Evolutionary conservation across 2,888 invertebrate species (phyloP).

Genomic region (Ectemnius continuus): DNA sequence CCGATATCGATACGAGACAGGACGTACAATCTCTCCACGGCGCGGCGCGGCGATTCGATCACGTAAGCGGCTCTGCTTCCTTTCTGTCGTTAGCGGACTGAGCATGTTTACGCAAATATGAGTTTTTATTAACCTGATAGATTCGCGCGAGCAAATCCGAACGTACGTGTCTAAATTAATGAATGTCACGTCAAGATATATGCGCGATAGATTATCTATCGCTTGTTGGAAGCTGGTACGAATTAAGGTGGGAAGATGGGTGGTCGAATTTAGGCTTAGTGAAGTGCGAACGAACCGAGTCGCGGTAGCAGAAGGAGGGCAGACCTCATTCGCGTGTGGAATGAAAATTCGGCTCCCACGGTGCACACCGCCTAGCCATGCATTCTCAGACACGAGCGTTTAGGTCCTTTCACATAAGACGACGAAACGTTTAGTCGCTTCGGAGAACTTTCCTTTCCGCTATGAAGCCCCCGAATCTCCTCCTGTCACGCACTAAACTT

Average conservation of each 20-base stretch:
- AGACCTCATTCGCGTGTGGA: conserved; percentile 55
- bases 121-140: no score
- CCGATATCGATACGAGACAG: conserved; percentile 4
- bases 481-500: no score
- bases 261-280: no score
- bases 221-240: no score
- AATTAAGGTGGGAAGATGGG: no score
- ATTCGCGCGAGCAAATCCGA: no score
- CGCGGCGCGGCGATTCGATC: background rate
- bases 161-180: no score
- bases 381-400: conserved; percentile 71
- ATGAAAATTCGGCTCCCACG: conserved; percentile 73
- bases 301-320: conserved; percentile 11
- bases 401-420: conserved; percentile 72
- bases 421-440: conserved; percentile 68
- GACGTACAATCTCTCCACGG: background rate
- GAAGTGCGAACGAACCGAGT: no score
- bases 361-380: conserved; percentile 54
- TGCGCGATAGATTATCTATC: no score
- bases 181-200: no score
- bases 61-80: background rate
- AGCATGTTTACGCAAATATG: background rate
- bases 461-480: background rate
- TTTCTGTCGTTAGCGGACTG: background rate
- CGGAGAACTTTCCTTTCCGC: conserved; percentile 68